These are phyloP conservation scores for Nyleta sp. DNA, from an alignment of 2,888 invertebrate species.

Conservation along the genomic window DNA sequence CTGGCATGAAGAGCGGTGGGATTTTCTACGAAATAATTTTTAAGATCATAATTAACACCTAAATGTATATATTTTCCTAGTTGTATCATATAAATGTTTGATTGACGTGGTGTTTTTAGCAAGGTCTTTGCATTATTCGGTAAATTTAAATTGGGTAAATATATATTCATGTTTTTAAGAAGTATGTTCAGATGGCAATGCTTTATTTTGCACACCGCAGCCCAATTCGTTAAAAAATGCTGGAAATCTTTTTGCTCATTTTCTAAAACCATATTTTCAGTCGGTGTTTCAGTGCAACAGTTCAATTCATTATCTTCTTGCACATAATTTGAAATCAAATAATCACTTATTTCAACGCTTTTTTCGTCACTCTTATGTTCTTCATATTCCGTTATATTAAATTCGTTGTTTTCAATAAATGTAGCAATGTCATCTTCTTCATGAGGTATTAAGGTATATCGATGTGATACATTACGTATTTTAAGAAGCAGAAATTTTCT, in stretches of 20 bases:
- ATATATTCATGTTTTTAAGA: conserved; percentile 7
- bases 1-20: neutral
- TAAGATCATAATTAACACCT: conserved; percentile 9
- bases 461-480: too few species aligned
- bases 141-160: neutral
- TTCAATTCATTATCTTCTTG: too few species aligned
- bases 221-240: conserved; percentile 8
- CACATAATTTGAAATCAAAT: too few species aligned
- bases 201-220: conserved; percentile 13
- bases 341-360: too few species aligned
- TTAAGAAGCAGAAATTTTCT: too few species aligned
- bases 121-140: neutral
- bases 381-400: too few species aligned
- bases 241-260: neutral
- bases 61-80: conserved; percentile 35
- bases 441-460: too few species aligned
- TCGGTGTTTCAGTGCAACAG: too few species aligned
- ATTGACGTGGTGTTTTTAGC: neutral
- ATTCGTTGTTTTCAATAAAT: too few species aligned
- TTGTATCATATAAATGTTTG: neutral
- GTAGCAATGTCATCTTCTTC: too few species aligned
- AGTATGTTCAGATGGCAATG: neutral
- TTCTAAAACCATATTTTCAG: too few species aligned
- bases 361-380: too few species aligned
- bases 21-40: conserved; percentile 4